Conservation (phyloP, 2,113 vertebrate species). For the Upupa epops region DNA sequence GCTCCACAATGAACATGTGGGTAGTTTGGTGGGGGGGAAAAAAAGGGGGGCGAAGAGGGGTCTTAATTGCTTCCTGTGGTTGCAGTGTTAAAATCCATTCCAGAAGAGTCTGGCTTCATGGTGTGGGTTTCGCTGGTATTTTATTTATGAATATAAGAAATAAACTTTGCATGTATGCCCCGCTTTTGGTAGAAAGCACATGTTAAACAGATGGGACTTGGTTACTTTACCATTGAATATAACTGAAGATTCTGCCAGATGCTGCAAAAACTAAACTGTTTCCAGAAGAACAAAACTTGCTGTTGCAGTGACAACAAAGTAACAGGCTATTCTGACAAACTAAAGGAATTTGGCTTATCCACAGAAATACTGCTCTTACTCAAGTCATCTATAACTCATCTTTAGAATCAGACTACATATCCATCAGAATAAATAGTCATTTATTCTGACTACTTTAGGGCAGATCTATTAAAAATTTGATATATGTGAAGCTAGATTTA, state of each 20-base stretch:
- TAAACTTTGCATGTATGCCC: conserved; percentile 46
- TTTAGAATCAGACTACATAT: background rate
- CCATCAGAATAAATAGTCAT: background rate
- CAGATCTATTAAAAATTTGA: background rate
- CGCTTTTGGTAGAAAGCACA: conserved; percentile 26
- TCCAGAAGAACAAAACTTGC: conserved; percentile 60
- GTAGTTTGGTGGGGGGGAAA: background rate
- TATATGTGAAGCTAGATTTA: background rate
- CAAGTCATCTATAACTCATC: background rate
- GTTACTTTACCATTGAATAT: conserved; percentile 63
- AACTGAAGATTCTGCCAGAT: conserved; percentile 70
- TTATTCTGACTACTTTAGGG: background rate
- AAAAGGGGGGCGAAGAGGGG: background rate
- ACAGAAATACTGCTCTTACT: background rate
- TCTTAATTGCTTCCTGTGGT: background rate
- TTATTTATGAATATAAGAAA: conserved; percentile 69
- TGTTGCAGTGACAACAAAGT: conserved; percentile 67
- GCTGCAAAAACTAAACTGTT: conserved; percentile 63
- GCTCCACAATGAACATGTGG: conserved; percentile 8
- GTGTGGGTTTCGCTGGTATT: conserved; percentile 53
- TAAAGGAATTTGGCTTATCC: background rate
- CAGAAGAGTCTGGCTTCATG: conserved; percentile 2
- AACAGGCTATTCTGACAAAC: conserved; percentile 46
- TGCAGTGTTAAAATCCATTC: background rate
- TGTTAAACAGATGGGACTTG: conserved; percentile 73